Evolutionary conservation across 2,113 vertebrate genomes (phyloP).

Genomic region (Loxodonta africana): DNA sequence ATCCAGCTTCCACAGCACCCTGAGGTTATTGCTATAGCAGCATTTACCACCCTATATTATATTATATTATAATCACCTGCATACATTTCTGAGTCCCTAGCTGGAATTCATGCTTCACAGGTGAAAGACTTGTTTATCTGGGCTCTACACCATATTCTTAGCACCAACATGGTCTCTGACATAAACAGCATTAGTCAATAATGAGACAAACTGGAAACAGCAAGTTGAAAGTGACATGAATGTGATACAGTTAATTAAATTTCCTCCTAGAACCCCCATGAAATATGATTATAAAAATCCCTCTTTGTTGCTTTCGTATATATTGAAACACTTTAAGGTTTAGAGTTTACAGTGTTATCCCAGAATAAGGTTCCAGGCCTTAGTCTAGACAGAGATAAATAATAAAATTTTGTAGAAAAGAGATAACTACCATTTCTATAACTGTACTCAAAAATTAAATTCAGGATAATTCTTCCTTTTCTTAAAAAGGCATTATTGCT

Average conservation of each 20-base stretch:
- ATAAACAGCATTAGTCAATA: background rate
- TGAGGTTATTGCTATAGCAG: background rate
- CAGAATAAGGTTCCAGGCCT: background rate
- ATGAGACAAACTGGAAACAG: background rate
- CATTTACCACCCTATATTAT: accelerated
- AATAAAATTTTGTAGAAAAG: background rate
- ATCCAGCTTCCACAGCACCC: background rate
- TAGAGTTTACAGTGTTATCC: background rate
- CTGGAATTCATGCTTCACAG: background rate
- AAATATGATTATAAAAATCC: slow-evolving; percentile 3
- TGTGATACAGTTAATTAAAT: background rate
- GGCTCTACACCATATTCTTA: background rate
- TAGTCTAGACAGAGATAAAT: slow-evolving; percentile 9
- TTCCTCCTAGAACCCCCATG: background rate
- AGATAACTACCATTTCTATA: background rate
- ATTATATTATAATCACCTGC: background rate
- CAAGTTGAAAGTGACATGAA: background rate
- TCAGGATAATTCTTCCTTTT: background rate
- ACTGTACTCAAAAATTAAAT: slow-evolving; percentile 43
- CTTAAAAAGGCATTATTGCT: background rate
- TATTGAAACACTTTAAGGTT: background rate
- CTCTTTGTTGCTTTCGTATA: background rate
- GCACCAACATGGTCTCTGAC: background rate
- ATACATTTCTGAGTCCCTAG: background rate
- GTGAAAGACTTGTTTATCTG: background rate